phyloP scores from a whole-genome alignment of 2,113 vertebrate genomes.

The Scolopax mira region DNA sequence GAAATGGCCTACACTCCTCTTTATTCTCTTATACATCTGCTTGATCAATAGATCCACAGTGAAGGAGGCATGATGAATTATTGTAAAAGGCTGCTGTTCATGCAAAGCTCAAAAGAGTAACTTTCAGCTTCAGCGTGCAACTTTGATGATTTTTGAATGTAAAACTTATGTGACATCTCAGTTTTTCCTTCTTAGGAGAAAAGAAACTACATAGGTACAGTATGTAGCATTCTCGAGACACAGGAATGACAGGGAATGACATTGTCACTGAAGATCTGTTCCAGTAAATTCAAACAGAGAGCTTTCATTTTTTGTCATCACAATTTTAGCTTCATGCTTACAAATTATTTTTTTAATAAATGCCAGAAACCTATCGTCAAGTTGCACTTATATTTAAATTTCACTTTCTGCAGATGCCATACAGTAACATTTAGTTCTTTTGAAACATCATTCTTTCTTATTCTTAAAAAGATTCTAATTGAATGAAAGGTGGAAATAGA shows the following conservation, averaged over 20 bases:
- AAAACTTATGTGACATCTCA: neutral
- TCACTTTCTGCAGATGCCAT: neutral
- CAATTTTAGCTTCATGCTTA: neutral
- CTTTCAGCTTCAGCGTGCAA: neutral
- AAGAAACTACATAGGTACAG: neutral
- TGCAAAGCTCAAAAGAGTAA: neutral
- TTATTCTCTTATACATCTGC: neutral
- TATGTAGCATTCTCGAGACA: neutral
- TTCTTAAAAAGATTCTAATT: conserved; percentile 45
- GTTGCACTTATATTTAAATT: neutral
- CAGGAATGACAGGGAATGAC: neutral
- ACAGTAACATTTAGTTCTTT: neutral
- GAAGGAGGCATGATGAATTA: neutral
- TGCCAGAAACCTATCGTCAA: neutral
- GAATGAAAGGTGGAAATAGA: conserved; percentile 13
- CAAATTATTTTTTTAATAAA: neutral
- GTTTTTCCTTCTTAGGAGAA: neutral
- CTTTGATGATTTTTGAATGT: neutral
- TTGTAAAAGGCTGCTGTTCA: neutral
- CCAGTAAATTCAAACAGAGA: neutral
- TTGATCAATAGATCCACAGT: neutral
- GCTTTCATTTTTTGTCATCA: neutral
- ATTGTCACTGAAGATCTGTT: neutral
- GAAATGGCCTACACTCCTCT: neutral
- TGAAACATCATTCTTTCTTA: neutral